phyloP scores from a whole-genome alignment of 2,113 vertebrate genomes.

The Malaclemys terrapin region DNA sequence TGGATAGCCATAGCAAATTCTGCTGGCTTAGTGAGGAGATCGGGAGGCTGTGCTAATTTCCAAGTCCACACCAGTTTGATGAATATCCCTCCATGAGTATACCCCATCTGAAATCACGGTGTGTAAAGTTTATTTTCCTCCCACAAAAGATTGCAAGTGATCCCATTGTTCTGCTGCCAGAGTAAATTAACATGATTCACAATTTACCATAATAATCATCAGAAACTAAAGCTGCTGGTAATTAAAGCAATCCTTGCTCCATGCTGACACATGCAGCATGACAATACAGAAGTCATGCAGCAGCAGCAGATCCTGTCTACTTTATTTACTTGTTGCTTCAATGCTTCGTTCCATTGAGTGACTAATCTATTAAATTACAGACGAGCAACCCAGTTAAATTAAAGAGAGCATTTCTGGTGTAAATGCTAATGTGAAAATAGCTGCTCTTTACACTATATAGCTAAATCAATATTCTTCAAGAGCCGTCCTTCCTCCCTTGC shows the following conservation, averaged over 20 bases:
- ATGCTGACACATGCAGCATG: slow-evolving; percentile 39
- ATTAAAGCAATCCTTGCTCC: slow-evolving; percentile 72
- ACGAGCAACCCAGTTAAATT: slow-evolving; percentile 27
- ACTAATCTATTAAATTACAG: slow-evolving; percentile 47
- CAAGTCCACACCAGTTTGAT: not conserved
- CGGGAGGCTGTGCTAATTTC: not conserved
- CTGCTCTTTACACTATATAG: slow-evolving; percentile 20
- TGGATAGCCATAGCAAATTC: not conserved
- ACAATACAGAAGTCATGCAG: not conserved
- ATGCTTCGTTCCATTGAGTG: slow-evolving; percentile 18
- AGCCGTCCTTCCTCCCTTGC: not conserved
- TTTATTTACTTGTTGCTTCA: slow-evolving; percentile 24
- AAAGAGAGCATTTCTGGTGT: slow-evolving; percentile 48
- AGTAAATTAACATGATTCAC: slow-evolving; percentile 64
- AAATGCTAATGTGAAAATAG: slow-evolving; percentile 16
- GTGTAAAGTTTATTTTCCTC: slow-evolving; percentile 35
- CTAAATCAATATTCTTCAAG: slow-evolving; percentile 44
- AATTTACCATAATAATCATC: slow-evolving; percentile 59
- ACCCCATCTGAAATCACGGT: not conserved
- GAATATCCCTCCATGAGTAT: not conserved
- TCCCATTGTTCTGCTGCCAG: slow-evolving; percentile 66
- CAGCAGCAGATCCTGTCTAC: slow-evolving; percentile 41
- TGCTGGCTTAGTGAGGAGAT: rapidly evolving
- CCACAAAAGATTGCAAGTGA: slow-evolving; percentile 48
- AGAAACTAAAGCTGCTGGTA: slow-evolving; percentile 66